Evolutionary conservation across 2,797 vertebrate species (phyloP).

Genomic region (Myotis daubentonii): DNA sequence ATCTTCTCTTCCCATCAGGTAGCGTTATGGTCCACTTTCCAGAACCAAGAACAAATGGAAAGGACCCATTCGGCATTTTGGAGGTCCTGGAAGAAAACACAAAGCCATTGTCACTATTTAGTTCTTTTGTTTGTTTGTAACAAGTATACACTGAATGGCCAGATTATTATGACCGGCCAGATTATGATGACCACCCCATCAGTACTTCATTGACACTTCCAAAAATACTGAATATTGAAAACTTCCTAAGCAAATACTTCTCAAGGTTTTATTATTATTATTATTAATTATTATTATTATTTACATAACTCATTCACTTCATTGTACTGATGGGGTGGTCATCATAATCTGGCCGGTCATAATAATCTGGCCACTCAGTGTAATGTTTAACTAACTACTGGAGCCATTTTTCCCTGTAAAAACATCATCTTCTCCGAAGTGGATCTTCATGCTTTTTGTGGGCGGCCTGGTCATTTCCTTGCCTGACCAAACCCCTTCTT

Average conservation of each 20-base stretch:
- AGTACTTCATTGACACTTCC: too few relatives aligned
- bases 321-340: too few relatives aligned
- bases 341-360: too few relatives aligned
- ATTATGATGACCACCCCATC: too few relatives aligned
- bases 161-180: too few relatives aligned
- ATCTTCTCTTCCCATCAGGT: background rate
- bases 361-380: too few relatives aligned
- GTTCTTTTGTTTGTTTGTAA: background rate
- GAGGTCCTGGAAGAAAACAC: background rate
- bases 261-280: too few relatives aligned
- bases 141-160: background rate
- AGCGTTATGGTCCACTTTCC: background rate
- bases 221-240: too few relatives aligned
- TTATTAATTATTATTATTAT: too few relatives aligned
- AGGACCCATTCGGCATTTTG: background rate
- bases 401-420: background rate
- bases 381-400: conserved; percentile 16
- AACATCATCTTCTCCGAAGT: background rate
- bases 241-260: too few relatives aligned
- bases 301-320: too few relatives aligned
- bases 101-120: background rate
- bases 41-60: background rate
- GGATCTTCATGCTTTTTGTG: background rate
- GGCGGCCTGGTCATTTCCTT: background rate
- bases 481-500: conserved; percentile 9